Base-by-base conservation (phyloP, 2,797 vertebrate species). In the Neopelma chrysocephalum region DNA sequence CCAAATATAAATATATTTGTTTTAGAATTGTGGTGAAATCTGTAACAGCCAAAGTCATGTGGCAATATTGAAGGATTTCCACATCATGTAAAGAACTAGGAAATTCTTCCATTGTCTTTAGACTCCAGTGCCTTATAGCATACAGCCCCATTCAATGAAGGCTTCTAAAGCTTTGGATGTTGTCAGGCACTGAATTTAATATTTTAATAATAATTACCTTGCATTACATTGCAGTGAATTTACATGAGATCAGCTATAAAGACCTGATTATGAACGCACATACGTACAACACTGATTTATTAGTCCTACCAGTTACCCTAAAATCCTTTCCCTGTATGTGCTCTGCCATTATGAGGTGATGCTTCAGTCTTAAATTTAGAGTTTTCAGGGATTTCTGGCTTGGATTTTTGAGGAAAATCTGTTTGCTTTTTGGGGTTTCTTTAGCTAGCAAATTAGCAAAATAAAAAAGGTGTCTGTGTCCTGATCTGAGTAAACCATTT, bases 231-330 rank as follows among this genome's bases (percentile, higher is more conserved):
- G 32, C 38, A 56, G 40, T 58, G 61, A 82, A 57, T 81, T 82
- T 75, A 88, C 77, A 73, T 40, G 32, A 70, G 40, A 64, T 77
- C 32, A 70, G 15, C 65, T 69, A 5, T 45, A 51, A 86, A 86
- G 45, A 27, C 34, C 47, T 43, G 22, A 69, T 65, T 58, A 43
- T 42, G 32, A 79, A 72, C 51, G 65, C 25, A 12, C 8, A 29
- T n/a, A 6, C 0, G 3, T 36, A 64, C 19, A 60, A 19, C 1
- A 0, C 34, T 36, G 12, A 73, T 73, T 79, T 53, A 26, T 42
- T n/a, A 26, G n/a, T 83, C 50, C 32, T 61, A 19, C 12, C 12
- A 25, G 45, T 38, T 3, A 19, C 31, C 22, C 26, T 81, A 15
- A 79, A 64, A 61, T 65, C 40, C 36, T 34, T 88, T 43, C 60